Conservation (phyloP, 1,140 invertebrate genomes). For the Pristionchus pacificus region DNA sequence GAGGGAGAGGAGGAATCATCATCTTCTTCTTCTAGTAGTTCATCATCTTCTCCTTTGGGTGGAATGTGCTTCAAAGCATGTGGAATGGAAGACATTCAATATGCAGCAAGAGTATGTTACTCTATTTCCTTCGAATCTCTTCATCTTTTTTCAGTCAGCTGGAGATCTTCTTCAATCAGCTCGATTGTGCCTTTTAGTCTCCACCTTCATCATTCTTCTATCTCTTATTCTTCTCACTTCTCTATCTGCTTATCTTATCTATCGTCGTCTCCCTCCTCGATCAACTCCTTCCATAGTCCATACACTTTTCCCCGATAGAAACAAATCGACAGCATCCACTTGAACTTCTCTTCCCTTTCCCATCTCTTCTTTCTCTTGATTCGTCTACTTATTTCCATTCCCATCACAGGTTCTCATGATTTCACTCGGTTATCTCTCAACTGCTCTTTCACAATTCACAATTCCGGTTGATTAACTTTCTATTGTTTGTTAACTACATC, state of each 20-base stretch:
- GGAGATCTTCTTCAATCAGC: slow-evolving; percentile 7
- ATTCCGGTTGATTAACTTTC: too few species aligned
- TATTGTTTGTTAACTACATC: too few species aligned
- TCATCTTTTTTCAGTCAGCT: slow-evolving; percentile 11
- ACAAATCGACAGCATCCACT: too few species aligned
- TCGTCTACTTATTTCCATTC: too few species aligned
- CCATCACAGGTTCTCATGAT: too few species aligned
- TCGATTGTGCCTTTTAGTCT: slow-evolving; percentile 2
- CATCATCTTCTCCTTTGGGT: neutral
- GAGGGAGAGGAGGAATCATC: too few species aligned
- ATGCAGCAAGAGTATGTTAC: slow-evolving; percentile 43
- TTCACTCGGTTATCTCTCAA: too few species aligned
- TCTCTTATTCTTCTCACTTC: slow-evolving; percentile 11
- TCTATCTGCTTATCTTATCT: slow-evolving; percentile 3
- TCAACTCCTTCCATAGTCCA: neutral
- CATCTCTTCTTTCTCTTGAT: too few species aligned
- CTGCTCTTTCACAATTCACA: too few species aligned
- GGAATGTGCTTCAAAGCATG: slow-evolving; percentile 50
- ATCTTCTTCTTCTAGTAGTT: neutral
- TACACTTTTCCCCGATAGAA: neutral
- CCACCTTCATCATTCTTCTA: neutral
- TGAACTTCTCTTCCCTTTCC: too few species aligned
- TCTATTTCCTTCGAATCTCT: neutral
- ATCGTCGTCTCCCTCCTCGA: neutral
- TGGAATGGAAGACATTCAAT: slow-evolving; percentile 56